Conservation (phyloP, 2,797 vertebrate species). For the Scyliorhinus canicula region DNA sequence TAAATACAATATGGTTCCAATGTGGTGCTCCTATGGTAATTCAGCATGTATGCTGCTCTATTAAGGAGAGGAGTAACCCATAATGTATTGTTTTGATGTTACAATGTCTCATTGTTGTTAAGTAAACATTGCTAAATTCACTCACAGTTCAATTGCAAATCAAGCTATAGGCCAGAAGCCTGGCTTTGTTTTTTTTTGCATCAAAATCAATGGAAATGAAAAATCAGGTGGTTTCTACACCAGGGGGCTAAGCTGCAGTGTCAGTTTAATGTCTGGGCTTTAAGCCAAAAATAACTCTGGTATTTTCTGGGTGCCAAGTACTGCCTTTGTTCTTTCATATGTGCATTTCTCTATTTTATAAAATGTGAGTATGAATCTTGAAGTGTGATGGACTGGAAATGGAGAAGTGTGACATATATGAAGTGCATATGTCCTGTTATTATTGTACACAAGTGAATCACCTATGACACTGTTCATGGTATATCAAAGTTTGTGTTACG, state of each 20-base stretch:
- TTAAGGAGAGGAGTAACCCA: not conserved
- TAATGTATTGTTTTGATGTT: not conserved
- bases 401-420: not conserved
- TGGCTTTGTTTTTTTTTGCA: too few species aligned
- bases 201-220: too few species aligned
- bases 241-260: not conserved
- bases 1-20: not conserved
- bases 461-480: not conserved
- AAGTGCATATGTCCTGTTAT: not conserved
- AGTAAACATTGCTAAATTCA: not conserved
- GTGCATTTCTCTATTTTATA: not conserved
- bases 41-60: not conserved
- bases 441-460: not conserved
- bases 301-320: not conserved
- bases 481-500: not conserved
- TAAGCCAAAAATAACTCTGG: too few species aligned
- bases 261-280: not conserved
- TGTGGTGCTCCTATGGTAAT: not conserved
- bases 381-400: not conserved
- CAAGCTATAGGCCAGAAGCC: not conserved
- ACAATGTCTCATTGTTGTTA: not conserved
- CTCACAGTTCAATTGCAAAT: not conserved
- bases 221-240: not conserved
- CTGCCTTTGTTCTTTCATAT: not conserved
- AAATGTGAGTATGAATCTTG: too few species aligned